Evolutionary conservation across 2,113 vertebrate genomes (phyloP).

Genomic region (Sylvietta virens): DNA sequence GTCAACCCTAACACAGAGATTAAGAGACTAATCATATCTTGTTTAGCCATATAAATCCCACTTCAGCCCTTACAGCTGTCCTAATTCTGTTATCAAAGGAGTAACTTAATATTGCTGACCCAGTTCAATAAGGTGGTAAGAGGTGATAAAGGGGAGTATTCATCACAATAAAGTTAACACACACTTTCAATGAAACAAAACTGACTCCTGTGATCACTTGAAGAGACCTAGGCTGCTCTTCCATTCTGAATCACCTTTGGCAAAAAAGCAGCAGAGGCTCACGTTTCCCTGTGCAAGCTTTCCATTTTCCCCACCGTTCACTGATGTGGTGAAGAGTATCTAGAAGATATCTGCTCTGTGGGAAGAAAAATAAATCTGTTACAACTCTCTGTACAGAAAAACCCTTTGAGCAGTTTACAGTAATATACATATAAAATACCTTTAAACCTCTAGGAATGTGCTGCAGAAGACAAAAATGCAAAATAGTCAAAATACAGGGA

Average conservation of each 20-base stretch:
- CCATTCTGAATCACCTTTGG: background rate
- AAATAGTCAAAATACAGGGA: background rate
- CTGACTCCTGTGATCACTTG: background rate
- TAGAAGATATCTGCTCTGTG: background rate
- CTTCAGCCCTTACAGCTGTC: background rate
- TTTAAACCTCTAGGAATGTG: background rate
- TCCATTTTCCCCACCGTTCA: background rate
- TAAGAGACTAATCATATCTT: background rate
- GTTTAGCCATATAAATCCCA: background rate
- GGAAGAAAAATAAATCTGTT: background rate
- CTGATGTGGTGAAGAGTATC: accelerated
- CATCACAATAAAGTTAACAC: background rate
- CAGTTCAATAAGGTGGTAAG: background rate
- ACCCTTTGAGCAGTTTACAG: background rate
- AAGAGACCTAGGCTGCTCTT: background rate
- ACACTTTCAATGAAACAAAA: background rate
- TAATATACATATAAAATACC: background rate
- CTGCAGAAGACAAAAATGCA: background rate
- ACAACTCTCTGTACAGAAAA: accelerated
- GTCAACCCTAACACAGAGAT: background rate
- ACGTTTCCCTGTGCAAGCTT: background rate
- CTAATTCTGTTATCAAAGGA: background rate
- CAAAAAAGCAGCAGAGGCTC: background rate
- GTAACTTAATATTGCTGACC: background rate
- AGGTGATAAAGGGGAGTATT: background rate